Base-by-base conservation (phyloP, 37 sponge, comb jelly and placozoan species). In the Ephydatia muelleri region DNA sequence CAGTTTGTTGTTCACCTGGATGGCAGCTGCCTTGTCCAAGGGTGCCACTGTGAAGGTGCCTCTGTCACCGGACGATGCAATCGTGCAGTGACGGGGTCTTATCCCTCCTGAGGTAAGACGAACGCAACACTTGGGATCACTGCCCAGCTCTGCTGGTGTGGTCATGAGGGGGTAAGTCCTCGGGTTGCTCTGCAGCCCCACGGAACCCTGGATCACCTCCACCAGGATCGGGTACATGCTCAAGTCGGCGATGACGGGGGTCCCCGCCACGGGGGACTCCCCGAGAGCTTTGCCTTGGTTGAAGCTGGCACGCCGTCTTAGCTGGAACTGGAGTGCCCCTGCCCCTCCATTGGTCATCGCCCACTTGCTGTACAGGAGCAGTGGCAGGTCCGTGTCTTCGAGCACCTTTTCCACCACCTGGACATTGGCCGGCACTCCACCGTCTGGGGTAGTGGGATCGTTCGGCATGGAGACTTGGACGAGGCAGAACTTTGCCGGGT, bases 81-180 rank as follows among this genome's bases (percentile, higher is more conserved):
- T 80, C 36, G 79, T 76, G 39, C 95, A 94, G 48, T 94, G 95
- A 25, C 89, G 87, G 6, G 92, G 92, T 25, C 32, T 70, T 26
- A 94, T 86, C 35, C 91, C 92, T 0, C 33, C 28, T 23, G 73
- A 70, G 23, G 67, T 82, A 65, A 90, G 68, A 37, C 49, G 78
- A 0, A 90, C 32, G 72, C 47, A 81, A 34, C 80, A 82, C 5
- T 25, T 72, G 40, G 90, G 70, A 0, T 82, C 76, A 64, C 80
- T 79, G 29, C 93, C 93, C 14, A 93, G 47, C 25, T 91, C 75
- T 36, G 68, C 91, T 31, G 22, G 67, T 5, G 68, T 78, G 5
- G 38, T 49, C 26, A 89, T 49, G 13, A 85, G 85, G 19, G 22
- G 43, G 31, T 77, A 82, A 26, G 35, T 64, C 21, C 75, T 67